Evolutionary conservation across 2,113 vertebrate genomes (phyloP).

Genomic region (Aegotheles bennettii): DNA sequence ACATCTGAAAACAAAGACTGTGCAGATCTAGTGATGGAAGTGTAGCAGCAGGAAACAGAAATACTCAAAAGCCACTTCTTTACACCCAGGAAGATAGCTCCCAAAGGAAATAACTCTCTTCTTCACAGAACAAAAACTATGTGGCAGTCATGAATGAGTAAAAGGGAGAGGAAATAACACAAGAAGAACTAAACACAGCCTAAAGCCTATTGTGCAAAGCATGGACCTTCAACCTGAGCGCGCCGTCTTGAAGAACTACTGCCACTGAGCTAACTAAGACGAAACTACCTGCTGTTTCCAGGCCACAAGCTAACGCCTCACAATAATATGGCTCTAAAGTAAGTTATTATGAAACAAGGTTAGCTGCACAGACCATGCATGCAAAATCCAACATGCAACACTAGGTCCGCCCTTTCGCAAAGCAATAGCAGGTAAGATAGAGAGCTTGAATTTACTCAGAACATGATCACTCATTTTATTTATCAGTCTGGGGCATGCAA

Average conservation of each 20-base stretch:
- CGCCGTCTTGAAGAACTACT: background rate
- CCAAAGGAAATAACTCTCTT: constrained; percentile 9
- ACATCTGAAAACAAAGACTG: background rate
- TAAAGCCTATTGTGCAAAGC: background rate
- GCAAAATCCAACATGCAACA: background rate
- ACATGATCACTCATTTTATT: background rate
- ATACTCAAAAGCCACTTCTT: background rate
- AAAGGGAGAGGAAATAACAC: background rate
- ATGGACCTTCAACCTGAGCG: background rate
- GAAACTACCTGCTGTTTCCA: background rate
- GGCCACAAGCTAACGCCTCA: background rate
- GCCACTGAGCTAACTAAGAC: background rate
- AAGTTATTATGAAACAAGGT: background rate
- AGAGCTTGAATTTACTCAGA: background rate
- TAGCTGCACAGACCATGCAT: background rate
- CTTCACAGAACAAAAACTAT: constrained; percentile 4
- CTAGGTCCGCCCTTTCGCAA: background rate
- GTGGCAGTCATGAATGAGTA: background rate
- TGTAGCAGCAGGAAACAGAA: constrained; percentile 6
- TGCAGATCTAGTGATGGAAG: background rate
- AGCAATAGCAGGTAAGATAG: background rate
- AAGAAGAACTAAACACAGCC: background rate
- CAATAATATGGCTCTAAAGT: background rate
- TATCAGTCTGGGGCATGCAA: background rate
- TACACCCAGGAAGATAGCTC: background rate